Evolutionary conservation across 2,888 invertebrate species (phyloP).

Genomic region (Callinectes sapidus): DNA sequence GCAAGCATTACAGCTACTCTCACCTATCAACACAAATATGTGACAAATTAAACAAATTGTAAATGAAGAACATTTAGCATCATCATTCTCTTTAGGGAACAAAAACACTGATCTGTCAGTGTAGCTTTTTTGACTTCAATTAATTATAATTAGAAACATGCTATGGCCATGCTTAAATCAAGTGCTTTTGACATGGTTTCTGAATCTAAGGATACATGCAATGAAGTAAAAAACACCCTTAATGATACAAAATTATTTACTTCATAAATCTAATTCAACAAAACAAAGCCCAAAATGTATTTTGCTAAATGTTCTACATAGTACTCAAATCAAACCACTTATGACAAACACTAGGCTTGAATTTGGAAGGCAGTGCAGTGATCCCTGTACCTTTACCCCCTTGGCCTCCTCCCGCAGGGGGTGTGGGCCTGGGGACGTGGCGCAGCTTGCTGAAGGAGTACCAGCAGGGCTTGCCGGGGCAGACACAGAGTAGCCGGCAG

Average conservation of each 20-base stretch:
- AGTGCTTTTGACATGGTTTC: constrained; percentile 21
- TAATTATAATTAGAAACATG: constrained; percentile 48
- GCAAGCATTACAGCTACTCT: constrained; percentile 55
- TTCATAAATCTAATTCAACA: constrained; percentile 40
- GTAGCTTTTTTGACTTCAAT: constrained; percentile 16
- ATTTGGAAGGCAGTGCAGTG: constrained; percentile 60
- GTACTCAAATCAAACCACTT: constrained; percentile 58
- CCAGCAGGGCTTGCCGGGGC: constrained; percentile 54
- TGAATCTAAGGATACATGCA: constrained; percentile 51
- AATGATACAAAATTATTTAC: constrained; percentile 29
- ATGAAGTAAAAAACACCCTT: constrained; percentile 42
- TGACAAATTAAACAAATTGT: constrained; percentile 53
- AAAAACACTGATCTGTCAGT: constrained; percentile 39
- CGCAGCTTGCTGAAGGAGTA: constrained; percentile 45
- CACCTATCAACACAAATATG: constrained; percentile 49
- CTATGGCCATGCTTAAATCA: constrained; percentile 54
- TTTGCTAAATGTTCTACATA: constrained; percentile 64
- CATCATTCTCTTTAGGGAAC: constrained; percentile 53
- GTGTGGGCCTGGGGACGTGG: constrained; percentile 51
- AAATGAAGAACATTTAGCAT: constrained; percentile 64
- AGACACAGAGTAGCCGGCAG: constrained; percentile 84
- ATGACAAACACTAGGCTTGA: constrained; percentile 57
- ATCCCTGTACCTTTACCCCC: constrained; percentile 62
- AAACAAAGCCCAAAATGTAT: constrained; percentile 41
- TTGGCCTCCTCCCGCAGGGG: constrained; percentile 50